Evolutionary conservation across 2,888 invertebrate genomes (phyloP).

Genomic region (Seira musarum): DNA sequence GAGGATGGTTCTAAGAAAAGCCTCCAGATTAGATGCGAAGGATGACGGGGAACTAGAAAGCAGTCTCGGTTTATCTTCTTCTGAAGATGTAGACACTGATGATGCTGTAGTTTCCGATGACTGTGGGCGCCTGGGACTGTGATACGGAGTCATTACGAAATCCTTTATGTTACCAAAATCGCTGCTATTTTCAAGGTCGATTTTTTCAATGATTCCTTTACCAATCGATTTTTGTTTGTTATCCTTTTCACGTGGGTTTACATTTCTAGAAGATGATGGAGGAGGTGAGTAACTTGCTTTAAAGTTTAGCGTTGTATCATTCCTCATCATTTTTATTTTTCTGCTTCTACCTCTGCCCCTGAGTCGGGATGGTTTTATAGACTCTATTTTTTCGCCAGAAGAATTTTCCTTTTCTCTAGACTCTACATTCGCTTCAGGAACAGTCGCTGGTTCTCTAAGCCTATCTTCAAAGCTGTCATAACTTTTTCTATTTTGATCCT

Average conservation of each 20-base stretch:
- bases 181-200: neutral
- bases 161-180: slow-evolving; percentile 27
- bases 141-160: neutral
- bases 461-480: slow-evolving; percentile 24
- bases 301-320: slow-evolving; percentile 38
- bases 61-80: neutral
- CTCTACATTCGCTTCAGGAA: too few species aligned
- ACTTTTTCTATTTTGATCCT: slow-evolving; percentile 17
- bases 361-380: too few species aligned
- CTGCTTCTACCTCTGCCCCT: slow-evolving; percentile 22
- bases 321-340: slow-evolving; percentile 31
- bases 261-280: neutral
- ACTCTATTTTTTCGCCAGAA: too few species aligned
- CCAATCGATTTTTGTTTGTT: neutral
- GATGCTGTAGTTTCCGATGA: slow-evolving; percentile 15
- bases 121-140: neutral
- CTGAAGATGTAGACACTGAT: neutral
- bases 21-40: slow-evolving; percentile 18
- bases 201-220: too few species aligned
- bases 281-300: slow-evolving; percentile 33
- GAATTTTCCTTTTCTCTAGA: too few species aligned
- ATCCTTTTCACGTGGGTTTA: too few species aligned
- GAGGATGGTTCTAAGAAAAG: slow-evolving; percentile 25
- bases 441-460: too few species aligned
- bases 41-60: slow-evolving; percentile 19